Base-by-base conservation (phyloP, 2,113 vertebrate species). In the Hypomesus transpacificus region DNA sequence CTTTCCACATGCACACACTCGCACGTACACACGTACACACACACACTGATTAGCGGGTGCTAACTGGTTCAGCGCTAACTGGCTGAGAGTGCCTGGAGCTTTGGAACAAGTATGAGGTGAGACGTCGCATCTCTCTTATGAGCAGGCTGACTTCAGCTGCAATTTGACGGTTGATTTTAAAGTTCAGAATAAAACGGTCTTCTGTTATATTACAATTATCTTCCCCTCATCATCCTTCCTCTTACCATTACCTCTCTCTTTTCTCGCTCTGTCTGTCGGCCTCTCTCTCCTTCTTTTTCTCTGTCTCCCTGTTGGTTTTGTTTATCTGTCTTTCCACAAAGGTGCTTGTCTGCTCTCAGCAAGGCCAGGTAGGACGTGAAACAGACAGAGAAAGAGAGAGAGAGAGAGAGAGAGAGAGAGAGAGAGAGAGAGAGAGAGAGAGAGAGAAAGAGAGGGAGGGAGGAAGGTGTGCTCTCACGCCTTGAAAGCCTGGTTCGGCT, bases 271-370 rank as follows among this genome's bases (percentile, higher is more conserved):
- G 14, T 57, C 53, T 53, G 18, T 52, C 39, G 39, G n/a, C 20
- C 64, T 73, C 58, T 59, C 66, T 69, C 61, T 69, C 26, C 71
- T 9, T 59, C n/a, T 70, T 9, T 59, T 52, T 61, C 51, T 62
- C 34, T n/a, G n/a, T 60, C 50, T 71, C 18, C 39, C 53, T 68
- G n/a, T 26, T 50, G 4, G 31, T 34, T 34, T 7, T 4, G 3
- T 31, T 31, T 31, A 6, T 56, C 22, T 5, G 39, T 18, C 26
- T 68, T 51, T 54, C 53, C 13, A 1, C 68, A 59, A 70, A 71
- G 70, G 69, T 75, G 34, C 59, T 71, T 78, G 70, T 71, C 74
- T 74, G 7, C 60, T 58, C 75, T 71, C 68, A 51, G 62, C 24
- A 73, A 68, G 66, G n/a, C 69, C 69, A 54, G 57, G 57, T 34